Base-by-base conservation (phyloP, 2,888 invertebrate genomes). In the Ectemnius lituratus region DNA sequence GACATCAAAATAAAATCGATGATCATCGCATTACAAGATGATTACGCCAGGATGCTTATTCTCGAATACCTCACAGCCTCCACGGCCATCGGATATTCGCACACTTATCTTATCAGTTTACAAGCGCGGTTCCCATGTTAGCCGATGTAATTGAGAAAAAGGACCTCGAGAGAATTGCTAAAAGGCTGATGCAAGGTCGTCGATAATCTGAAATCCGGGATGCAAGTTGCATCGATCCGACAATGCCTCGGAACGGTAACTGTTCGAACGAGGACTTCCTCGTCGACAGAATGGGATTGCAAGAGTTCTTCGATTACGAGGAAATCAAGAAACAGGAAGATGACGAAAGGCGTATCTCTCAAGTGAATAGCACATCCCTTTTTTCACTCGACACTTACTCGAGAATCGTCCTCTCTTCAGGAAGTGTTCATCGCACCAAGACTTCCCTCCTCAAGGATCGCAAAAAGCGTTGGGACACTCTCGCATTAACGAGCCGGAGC, bases 231-330 rank as follows among this genome's bases (percentile, higher is more conserved):
- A 37, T 37, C 37, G 37, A 6, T 56, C 46, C 69, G 49, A 61
- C 71, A 59, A 67, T 70, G 62, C 67, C 76, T 28, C 52, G 61
- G 65, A 67, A 70, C 67, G 64, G 70, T 74, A 64, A 74, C 74
- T 74, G 23, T 23, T 23, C 3, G 23, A 23, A 3, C 23, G 2
- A 57, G 56, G 16, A 66, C 75, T 76, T 75, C 71, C 76, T 70
- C 16, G 62, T 76, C 59, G 64, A 61, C 57, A 27, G 56, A 45
- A 67, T 61, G 73, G 60, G 20, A 23, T 49, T 46, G 57, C 45
- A 20, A 13, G 28, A 20, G 66, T 37, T 37, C 18, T 27, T 57
- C 57, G 47, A 20, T 20, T 47, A 62, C 14, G 23, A 23, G 23
- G 23, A 23, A 23, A 0, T 3, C 23, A 0, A 23, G 23, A 23